Conservation (phyloP, 2,888 invertebrate species). For the Ormia ochracea region DNA sequence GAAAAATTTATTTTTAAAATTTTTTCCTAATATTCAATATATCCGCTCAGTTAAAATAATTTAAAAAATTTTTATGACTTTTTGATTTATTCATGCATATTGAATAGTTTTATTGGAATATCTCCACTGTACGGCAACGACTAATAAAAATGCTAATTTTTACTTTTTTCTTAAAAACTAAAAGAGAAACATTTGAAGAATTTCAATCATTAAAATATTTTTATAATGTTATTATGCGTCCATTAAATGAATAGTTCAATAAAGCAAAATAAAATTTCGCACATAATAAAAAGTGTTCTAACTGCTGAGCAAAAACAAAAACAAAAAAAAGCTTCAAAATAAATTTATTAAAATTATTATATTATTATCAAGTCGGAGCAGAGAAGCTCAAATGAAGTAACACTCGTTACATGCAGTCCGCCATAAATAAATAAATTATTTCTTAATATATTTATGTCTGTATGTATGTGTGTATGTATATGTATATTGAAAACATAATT, state of each 20-base stretch:
- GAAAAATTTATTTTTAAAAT: background rate
- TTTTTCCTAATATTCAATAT: background rate
- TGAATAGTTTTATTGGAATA: background rate
- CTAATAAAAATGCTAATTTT: conserved; percentile 1
- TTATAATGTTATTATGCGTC: conserved; percentile 9
- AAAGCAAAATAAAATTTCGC: background rate
- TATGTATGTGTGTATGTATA: too few species aligned
- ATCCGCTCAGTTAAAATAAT: background rate
- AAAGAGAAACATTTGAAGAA: background rate
- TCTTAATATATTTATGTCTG: too few species aligned
- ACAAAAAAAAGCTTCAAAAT: background rate
- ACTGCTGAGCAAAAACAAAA: too few species aligned
- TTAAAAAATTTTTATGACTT: background rate
- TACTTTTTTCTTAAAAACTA: background rate
- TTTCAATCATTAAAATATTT: background rate
- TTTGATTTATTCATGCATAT: background rate
- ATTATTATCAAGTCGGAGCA: background rate
- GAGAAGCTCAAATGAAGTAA: too few species aligned
- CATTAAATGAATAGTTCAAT: background rate
- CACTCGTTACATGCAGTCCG: too few species aligned
- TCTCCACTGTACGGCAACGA: background rate
- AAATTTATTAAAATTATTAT: background rate
- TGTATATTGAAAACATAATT: too few species aligned
- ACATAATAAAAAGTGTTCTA: background rate
- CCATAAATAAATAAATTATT: too few species aligned